A percentile compares a stretch with the other conserved stretches of the same genome.
These are phyloP conservation scores for Chromobotia macracanthus DNA, from an alignment of 2,797 vertebrate species.

Conservation along the genomic window DNA sequence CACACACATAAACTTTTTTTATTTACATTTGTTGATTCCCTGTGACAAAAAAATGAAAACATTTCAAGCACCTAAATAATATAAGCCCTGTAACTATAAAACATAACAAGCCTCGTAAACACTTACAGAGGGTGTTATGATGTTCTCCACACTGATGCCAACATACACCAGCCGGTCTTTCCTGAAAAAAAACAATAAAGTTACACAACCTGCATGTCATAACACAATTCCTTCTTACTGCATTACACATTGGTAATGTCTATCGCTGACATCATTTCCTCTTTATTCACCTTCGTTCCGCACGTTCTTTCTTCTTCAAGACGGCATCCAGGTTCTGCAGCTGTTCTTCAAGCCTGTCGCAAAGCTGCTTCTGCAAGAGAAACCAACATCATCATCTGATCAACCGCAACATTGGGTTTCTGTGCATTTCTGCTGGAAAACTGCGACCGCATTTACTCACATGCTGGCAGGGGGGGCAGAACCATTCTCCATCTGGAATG, in stretches of 20 bases:
- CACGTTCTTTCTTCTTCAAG: slow-evolving; percentile 95
- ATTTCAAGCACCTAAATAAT: too few species aligned
- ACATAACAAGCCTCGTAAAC: neutral
- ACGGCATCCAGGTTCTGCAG: slow-evolving; percentile 89
- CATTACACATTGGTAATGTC: neutral
- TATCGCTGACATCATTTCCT: neutral
- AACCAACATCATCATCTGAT: slow-evolving; percentile 1
- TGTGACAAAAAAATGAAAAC: too few species aligned
- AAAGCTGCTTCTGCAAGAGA: slow-evolving; percentile 87
- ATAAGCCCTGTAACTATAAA: neutral
- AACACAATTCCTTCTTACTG: too few species aligned
- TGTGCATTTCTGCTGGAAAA: neutral
- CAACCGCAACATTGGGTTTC: neutral
- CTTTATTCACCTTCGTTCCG: slow-evolving; percentile 84
- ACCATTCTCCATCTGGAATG: slow-evolving; percentile 98
- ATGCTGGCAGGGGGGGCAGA: slow-evolving; percentile 96
- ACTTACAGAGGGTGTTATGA: slow-evolving; percentile 91
- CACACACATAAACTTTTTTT: too few species aligned
- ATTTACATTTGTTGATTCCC: too few species aligned
- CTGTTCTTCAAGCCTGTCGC: slow-evolving; percentile 93
- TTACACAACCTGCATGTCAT: neutral
- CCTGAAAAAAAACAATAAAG: slow-evolving; percentile 63
- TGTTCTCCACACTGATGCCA: slow-evolving; percentile 97
- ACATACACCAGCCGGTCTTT: slow-evolving; percentile 96
- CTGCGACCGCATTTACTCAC: slow-evolving; percentile 72